These are phyloP conservation scores for Porites australiensis DNA, from an alignment of 64 coral and sea anemone species.

Conservation along the genomic window DNA sequence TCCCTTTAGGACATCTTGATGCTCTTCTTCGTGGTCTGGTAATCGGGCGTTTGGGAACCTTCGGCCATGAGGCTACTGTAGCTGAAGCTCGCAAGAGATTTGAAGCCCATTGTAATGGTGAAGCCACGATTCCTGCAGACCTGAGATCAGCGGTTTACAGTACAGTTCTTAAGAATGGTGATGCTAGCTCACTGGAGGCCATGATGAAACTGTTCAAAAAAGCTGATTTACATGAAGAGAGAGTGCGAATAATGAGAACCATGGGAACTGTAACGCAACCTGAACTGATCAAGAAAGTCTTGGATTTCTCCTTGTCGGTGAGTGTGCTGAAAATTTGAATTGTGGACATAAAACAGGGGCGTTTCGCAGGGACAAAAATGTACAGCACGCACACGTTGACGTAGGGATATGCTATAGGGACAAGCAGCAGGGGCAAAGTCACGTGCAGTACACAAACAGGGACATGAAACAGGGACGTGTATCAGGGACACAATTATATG, in stretches of 20 bases:
- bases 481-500: too few species aligned
- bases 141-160: slow-evolving; percentile 90
- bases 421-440: too few species aligned
- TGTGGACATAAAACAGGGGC: too few species aligned
- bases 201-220: slow-evolving; percentile 82
- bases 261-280: slow-evolving; percentile 90
- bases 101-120: slow-evolving; percentile 83
- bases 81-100: slow-evolving; percentile 84
- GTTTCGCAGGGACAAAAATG: too few species aligned
- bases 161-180: slow-evolving; percentile 87
- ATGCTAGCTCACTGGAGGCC: slow-evolving; percentile 63
- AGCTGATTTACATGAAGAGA: slow-evolving; percentile 95
- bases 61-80: slow-evolving; percentile 77
- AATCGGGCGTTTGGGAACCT: slow-evolving; percentile 83
- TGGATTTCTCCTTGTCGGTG: slow-evolving; percentile 92
- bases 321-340: background rate
- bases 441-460: too few species aligned
- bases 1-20: slow-evolving; percentile 88
- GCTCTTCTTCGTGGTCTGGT: slow-evolving; percentile 86
- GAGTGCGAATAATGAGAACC: slow-evolving; percentile 85
- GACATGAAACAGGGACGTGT: too few species aligned
- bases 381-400: too few species aligned
- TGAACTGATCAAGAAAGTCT: slow-evolving; percentile 90
- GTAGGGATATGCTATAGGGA: too few species aligned
- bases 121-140: slow-evolving; percentile 78